phyloP scores from a whole-genome alignment of 2,797 vertebrate genomes.

The Ceyx erithaca region DNA sequence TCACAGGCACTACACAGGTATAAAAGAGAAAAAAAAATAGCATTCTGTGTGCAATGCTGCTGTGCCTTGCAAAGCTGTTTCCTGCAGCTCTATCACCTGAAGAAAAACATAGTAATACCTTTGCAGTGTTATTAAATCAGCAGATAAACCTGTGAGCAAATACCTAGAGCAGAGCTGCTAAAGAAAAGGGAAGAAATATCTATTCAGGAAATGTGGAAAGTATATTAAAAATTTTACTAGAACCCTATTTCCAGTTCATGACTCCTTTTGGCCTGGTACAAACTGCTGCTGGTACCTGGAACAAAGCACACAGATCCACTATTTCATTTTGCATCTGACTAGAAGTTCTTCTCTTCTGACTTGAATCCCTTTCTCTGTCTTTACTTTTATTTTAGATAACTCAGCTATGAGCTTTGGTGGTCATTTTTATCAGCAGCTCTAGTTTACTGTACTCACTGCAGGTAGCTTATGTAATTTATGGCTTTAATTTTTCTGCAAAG shows the following conservation, averaged over 20 bases:
- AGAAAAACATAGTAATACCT: neutral
- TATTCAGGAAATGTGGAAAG: neutral
- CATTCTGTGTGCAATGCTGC: neutral
- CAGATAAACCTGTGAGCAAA: neutral
- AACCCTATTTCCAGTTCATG: neutral
- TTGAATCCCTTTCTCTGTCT: neutral
- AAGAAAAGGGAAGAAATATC: neutral
- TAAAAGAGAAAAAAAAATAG: neutral
- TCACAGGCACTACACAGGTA: neutral
- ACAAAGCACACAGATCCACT: neutral
- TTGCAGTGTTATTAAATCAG: neutral
- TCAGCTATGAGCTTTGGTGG: neutral
- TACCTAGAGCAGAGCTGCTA: neutral
- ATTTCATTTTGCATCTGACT: neutral
- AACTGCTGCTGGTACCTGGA: neutral
- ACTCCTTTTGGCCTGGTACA: neutral
- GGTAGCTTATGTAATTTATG: conserved; percentile 26
- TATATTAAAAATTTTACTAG: neutral
- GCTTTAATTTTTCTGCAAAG: conserved; percentile 41
- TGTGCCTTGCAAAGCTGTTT: neutral
- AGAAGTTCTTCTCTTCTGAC: neutral
- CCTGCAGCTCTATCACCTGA: neutral
- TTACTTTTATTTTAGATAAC: neutral
- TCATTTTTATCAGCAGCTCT: neutral
- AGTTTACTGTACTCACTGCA: neutral